Base-by-base conservation (phyloP, 2,797 vertebrate genomes). In the Botia kubotai region DNA sequence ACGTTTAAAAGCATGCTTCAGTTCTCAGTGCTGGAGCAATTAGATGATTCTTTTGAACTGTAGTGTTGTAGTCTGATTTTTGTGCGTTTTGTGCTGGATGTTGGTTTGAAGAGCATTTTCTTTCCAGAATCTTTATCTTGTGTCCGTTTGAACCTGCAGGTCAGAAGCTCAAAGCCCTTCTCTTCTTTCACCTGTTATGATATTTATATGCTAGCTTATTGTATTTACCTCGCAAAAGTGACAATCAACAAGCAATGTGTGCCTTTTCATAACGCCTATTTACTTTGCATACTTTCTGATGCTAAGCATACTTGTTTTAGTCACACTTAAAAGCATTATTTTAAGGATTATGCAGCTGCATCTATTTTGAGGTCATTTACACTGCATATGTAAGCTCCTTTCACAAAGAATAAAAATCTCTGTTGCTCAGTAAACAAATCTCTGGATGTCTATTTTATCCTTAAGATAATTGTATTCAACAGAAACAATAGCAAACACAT, bases 11-110 rank as follows among this genome's bases (percentile, higher is more conserved):
- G 23, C 53, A 57, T 43, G 10, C 50, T 29, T 77, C 16, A 21
- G 17, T 58, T 69, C 11, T 48, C 39, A 33, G 23, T 50, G 53
- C 52, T 43, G 39, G 66, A 75, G 70, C 69, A 65, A 62, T 62
- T 80, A 55, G 67, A 72, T 76, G 62, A 81, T 83, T 75, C 79
- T 76, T 72, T 17, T 17, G 43, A 70, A 77, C 36, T 16, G 7
- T 26, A 36, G 10, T 11, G 21, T 39, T 21, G 46, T 39, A 21
- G 17, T 66, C 10, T 16, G 17, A 62, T n/a, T 50, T 75, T 0
- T 16, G 19, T 60, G 72, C 57, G 33, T 39, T 66, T 39, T 11
- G 36, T 13, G 6, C 14, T 23, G n/a, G 33, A 50, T 19, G 63
- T 13, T n/a, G 50, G 26, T 17, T 29, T 52, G 4, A 66, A n/a